Conservation (phyloP, 30 jellyfish, hydroid and myxozoan species). For the Cassiopea xamachana region DNA sequence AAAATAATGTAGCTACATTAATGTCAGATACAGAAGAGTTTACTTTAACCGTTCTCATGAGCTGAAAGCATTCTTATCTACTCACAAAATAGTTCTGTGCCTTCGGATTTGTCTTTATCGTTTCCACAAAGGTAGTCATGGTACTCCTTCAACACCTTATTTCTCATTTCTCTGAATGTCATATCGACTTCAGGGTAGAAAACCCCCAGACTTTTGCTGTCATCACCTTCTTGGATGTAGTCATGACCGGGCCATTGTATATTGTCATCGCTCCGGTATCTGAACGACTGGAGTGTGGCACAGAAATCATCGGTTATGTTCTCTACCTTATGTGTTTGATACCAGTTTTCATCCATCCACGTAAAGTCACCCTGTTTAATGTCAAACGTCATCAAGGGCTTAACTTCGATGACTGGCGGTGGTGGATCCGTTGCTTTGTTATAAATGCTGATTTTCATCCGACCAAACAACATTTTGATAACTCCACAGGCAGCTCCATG, state of each 20-base stretch:
- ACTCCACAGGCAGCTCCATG: conserved; percentile 69
- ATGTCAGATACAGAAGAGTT: too few species aligned
- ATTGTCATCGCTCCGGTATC: conserved; percentile 30
- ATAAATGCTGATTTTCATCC: conserved; percentile 19
- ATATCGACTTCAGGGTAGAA: background rate
- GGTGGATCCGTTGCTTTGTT: conserved; percentile 59
- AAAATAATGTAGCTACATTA: too few species aligned
- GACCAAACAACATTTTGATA: conserved; percentile 55
- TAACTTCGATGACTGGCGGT: background rate
- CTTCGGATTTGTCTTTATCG: too few species aligned
- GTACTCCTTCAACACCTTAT: background rate
- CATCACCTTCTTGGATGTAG: conserved; percentile 4
- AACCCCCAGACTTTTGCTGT: background rate
- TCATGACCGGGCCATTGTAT: conserved; percentile 51
- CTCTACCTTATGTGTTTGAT: conserved; percentile 38
- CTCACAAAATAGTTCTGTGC: too few species aligned
- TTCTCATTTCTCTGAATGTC: background rate
- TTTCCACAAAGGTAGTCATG: background rate
- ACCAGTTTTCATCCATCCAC: conserved; percentile 66
- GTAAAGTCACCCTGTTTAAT: conserved; percentile 59
- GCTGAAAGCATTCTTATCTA: too few species aligned
- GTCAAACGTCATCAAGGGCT: conserved; percentile 14
- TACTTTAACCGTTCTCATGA: too few species aligned
- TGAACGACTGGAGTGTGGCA: conserved; percentile 60
- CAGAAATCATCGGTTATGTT: conserved; percentile 62